A percentile compares a stretch with the other conserved stretches of the same genome.
Conservation (phyloP, 2,797 vertebrate genomes). For the Nannoperca australis region DNA sequence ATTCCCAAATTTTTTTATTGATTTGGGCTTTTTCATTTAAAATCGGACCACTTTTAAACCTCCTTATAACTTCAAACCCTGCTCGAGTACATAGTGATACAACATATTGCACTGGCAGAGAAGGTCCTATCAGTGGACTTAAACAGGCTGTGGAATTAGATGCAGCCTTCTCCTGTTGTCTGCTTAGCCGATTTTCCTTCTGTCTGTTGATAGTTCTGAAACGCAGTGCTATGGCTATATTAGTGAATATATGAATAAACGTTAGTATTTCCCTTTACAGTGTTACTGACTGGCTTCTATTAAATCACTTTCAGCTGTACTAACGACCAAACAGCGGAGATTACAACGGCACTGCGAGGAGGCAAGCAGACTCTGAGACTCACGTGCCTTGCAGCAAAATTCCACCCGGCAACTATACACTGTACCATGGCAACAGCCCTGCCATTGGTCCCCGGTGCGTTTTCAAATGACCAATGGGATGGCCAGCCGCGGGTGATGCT, state of each 20-base stretch:
- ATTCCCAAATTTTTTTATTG: neutral
- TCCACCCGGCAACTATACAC: slow-evolving; percentile 91
- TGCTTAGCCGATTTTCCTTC: slow-evolving; percentile 30
- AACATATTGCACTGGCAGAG: slow-evolving; percentile 30
- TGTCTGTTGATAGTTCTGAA: slow-evolving; percentile 35
- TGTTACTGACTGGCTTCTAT: slow-evolving; percentile 78
- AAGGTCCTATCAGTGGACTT: slow-evolving; percentile 13
- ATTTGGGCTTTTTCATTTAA: neutral
- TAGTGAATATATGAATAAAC: slow-evolving; percentile 64
- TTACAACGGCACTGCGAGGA: slow-evolving; percentile 81
- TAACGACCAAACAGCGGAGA: slow-evolving; percentile 84
- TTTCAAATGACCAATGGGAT: slow-evolving; percentile 92
- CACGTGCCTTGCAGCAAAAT: slow-evolving; percentile 92
- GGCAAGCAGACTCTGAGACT: slow-evolving; percentile 87
- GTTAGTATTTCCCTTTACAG: slow-evolving; percentile 61
- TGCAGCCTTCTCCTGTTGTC: slow-evolving; percentile 31
- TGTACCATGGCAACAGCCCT: slow-evolving; percentile 95
- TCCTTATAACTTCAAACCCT: neutral
- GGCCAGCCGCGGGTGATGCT: slow-evolving; percentile 91
- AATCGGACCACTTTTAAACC: neutral
- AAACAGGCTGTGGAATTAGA: slow-evolving; percentile 24
- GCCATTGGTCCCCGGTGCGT: slow-evolving; percentile 90
- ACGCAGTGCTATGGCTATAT: slow-evolving; percentile 31
- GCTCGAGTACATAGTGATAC: slow-evolving; percentile 26
- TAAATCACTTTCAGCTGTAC: slow-evolving; percentile 84